Evolutionary conservation across 2,113 vertebrate genomes (phyloP), one percentile per base, ranked within the genome.

Genomic region (Pyrgilauda ruficollis): DNA sequence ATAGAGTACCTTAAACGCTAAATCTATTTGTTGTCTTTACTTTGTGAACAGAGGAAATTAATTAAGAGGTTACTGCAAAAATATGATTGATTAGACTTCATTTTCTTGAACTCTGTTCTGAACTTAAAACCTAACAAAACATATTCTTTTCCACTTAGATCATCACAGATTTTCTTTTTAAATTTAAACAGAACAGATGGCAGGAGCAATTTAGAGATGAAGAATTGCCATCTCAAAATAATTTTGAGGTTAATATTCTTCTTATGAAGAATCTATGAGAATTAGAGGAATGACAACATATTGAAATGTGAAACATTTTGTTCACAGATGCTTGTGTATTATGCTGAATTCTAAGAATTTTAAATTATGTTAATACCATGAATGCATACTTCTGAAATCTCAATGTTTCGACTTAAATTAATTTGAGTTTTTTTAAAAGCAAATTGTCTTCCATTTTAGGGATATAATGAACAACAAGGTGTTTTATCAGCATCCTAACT

Each of bases 391-490:
- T 70, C 53, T 91, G 79, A 88, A 86, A 82, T 68, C 30, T 78
- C 33, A 73, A 14, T 68, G 41, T 7, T 56, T 63, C 0, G 3
- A 80, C 31, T 72, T 68, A 81, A 23, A 53, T 58, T 50, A 41
- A 70, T 89, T 24, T 68, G 7, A 8, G 15, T 9, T 63, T 30
- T 55, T 46, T 88, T 55, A 41, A 83, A 87, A 82, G 23, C 7
- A 39, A 16, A 39, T 77, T 69, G 22, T 50, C 55, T 53, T 94
- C 75, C 19, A 69, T 77, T 97, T 46, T 95, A 99, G 99, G 58
- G 99, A 99, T 96, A 99, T 99, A 96, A 99, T 99, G 99, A 99
- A 99, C 98, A 99, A 99, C 97, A 99, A 99, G 89, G 99, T 99
- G 26, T 99, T 99, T 97, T 99, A 99, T 98, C 99, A 99, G 94